Conservation (phyloP, 1,140 invertebrate species). For the Neelides sp. region DNA sequence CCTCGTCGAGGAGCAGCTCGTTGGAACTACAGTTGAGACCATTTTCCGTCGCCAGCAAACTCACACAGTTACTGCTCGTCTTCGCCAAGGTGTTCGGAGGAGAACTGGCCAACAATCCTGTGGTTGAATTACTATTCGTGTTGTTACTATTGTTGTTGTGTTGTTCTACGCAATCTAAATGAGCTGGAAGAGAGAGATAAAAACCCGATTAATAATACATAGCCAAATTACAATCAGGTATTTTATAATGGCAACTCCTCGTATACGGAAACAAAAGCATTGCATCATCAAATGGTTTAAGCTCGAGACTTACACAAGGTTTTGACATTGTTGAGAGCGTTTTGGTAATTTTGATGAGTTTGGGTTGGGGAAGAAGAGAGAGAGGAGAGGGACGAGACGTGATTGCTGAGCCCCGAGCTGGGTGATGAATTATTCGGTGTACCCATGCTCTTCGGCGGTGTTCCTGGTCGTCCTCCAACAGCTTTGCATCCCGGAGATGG, state of each 20-base stretch:
- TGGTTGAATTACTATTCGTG: too few species aligned
- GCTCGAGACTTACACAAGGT: constrained; percentile 16
- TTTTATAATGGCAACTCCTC: constrained; percentile 1
- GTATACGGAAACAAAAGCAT: not conserved
- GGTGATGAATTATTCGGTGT: constrained; percentile 47
- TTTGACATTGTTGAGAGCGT: constrained; percentile 25
- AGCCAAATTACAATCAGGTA: not conserved
- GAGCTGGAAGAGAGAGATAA: not conserved
- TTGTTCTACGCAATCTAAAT: constrained; percentile 12
- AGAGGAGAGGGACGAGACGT: constrained; percentile 38
- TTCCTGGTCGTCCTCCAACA: constrained; percentile 15
- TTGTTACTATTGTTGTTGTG: constrained; percentile 9
- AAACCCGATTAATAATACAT: not conserved
- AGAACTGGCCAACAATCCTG: not conserved
- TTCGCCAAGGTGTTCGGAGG: not conserved
- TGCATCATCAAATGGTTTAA: not conserved
- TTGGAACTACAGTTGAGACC: too few species aligned
- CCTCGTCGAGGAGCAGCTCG: too few species aligned
- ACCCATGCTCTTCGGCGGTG: constrained; percentile 26
- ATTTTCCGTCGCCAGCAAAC: constrained; percentile 12
- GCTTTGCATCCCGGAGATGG: constrained; percentile 15
- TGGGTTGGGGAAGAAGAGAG: constrained; percentile 28
- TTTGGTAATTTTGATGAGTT: constrained; percentile 21
- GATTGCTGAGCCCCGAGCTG: constrained; percentile 43
- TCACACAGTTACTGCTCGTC: not conserved